A percentile compares a stretch with the other conserved stretches of the same genome.
These are phyloP conservation scores for Aporophyla nigra DNA, from an alignment of 2,888 invertebrate genomes.

Conservation along the genomic window DNA sequence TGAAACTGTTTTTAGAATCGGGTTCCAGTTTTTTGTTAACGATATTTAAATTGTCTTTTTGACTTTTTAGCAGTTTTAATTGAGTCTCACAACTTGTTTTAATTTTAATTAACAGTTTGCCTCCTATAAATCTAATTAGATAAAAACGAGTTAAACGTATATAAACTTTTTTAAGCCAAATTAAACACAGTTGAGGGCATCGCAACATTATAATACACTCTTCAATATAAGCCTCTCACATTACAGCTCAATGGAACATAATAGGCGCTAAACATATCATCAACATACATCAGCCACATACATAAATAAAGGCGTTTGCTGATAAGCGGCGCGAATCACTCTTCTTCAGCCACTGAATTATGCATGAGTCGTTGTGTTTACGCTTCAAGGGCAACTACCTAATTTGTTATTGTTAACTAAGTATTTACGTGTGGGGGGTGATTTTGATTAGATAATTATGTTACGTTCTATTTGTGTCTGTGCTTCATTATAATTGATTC, in stretches of 20 bases:
- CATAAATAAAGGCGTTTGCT: slow-evolving; percentile 37
- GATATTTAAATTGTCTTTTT: background rate
- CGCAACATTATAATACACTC: slow-evolving; percentile 14
- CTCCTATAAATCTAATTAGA: background rate
- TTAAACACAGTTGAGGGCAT: background rate
- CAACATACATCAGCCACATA: slow-evolving; percentile 40
- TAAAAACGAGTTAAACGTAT: background rate
- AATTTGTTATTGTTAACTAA: slow-evolving; percentile 63
- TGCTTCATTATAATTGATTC: background rate
- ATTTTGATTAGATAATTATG: slow-evolving; percentile 19
- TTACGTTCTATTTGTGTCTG: slow-evolving; percentile 28
- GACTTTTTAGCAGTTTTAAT: background rate
- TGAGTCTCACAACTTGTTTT: background rate
- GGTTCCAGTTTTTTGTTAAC: slow-evolving; percentile 1
- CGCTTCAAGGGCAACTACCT: slow-evolving; percentile 55
- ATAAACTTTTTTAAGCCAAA: background rate
- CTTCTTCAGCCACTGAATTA: slow-evolving; percentile 56
- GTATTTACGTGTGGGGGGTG: slow-evolving; percentile 45
- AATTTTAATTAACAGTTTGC: background rate
- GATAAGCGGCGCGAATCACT: slow-evolving; percentile 57
- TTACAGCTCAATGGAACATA: slow-evolving; percentile 31
- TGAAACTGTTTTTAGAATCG: background rate
- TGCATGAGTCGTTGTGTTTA: slow-evolving; percentile 62
- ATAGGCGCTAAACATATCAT: slow-evolving; percentile 42
- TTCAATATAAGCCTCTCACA: slow-evolving; percentile 11